Conservation (phyloP, 1,140 invertebrate species). For the Nebria ingens region DNA sequence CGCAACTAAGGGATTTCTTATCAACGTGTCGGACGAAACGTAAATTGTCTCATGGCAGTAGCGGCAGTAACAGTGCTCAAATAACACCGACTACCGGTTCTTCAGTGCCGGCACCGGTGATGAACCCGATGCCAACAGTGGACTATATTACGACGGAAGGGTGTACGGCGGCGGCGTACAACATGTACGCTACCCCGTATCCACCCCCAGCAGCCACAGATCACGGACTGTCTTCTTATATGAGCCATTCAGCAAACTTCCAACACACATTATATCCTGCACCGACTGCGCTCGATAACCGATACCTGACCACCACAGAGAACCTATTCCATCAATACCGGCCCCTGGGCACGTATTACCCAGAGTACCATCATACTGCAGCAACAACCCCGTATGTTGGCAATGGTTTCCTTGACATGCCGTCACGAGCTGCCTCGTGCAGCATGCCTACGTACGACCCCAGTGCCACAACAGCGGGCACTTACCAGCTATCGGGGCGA, state of each 20-base stretch:
- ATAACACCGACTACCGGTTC: constrained; percentile 27
- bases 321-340: constrained; percentile 81
- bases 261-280: constrained; percentile 57
- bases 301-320: constrained; percentile 63
- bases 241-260: constrained; percentile 62
- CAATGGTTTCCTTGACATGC: constrained; percentile 66
- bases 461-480: constrained; percentile 37
- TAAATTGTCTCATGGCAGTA: constrained; percentile 51
- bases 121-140: constrained; percentile 39
- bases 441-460: constrained; percentile 40
- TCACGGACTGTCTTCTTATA: constrained; percentile 53
- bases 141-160: constrained; percentile 56
- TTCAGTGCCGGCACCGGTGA: constrained; percentile 28
- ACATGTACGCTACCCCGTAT: constrained; percentile 74
- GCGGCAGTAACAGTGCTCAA: constrained; percentile 32
- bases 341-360: constrained; percentile 62
- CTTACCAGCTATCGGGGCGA: constrained; percentile 40
- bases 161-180: constrained; percentile 61
- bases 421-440: constrained; percentile 37
- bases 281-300: constrained; percentile 57
- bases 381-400: constrained; percentile 53
- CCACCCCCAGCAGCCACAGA: constrained; percentile 53
- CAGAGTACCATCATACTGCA: constrained; percentile 59
- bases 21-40: constrained; percentile 85
- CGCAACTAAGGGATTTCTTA: constrained; percentile 82